Evolutionary conservation across 2,797 vertebrate species (phyloP), one percentile per base, ranked within the genome.

Genomic region (Alauda arvensis): DNA sequence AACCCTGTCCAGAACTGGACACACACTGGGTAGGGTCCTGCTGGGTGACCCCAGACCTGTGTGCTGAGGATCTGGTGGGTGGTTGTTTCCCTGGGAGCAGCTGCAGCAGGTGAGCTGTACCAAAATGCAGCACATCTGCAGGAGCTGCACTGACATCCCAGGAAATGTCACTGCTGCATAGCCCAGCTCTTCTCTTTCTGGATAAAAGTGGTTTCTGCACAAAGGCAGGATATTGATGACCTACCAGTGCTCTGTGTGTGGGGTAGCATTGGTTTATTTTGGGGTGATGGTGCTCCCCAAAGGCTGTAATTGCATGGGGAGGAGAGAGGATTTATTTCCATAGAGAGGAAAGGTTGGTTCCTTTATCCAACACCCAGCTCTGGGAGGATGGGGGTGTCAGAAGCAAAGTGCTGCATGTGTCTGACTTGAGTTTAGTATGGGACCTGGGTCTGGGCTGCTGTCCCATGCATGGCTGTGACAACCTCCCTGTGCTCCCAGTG

Each of bases 61-160:
- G 69, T 60, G 46, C 42, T 25, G 14, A 4, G 8, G 53, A 7
- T 42, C 34, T 37, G 46, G 11, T 6, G 37, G 31, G 12, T 7
- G 20, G 9, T 3, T 3, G 0, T 10, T 74, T 70, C 37, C 48
- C 39, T 42, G 26, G 19, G 6, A 24, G 56, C n/a, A 37, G 39
- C 52, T 63, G 3, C 12, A 57, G 59, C 3, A 5, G 31, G 9
- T n/a, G 63, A 68, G 46, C 39, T 52, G 46, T 51, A 5, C 28
- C 8, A 45, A 43, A 65, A 23, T 0, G 0, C 1, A 3, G 23
- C 25, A 23, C 8, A 25, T 8, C 14, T 28, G 23, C 61, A 43
- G 43, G 26, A n/a, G 5, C 23, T 1, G 1, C 17, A 26, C 49
- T 34, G 53, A 23, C 6, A 13, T 26, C 34, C 18, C 24, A 10